These are phyloP conservation scores for Nyctereutes procyonoides DNA, from an alignment of 2,113 vertebrate species.

Conservation along the genomic window DNA sequence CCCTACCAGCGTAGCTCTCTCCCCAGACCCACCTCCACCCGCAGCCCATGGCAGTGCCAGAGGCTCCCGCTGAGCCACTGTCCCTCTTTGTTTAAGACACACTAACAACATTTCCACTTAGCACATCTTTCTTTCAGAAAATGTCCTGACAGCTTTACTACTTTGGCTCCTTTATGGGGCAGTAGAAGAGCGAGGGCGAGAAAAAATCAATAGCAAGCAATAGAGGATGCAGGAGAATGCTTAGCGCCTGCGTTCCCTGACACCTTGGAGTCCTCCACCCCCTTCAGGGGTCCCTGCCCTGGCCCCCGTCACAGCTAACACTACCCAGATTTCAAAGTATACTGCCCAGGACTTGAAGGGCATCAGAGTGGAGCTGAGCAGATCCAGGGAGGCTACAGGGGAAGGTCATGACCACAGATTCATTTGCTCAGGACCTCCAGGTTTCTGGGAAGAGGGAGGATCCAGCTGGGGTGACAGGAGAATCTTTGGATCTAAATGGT, in stretches of 20 bases:
- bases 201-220: conserved; percentile 63
- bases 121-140: conserved; percentile 57
- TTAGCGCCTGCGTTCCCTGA: neutral
- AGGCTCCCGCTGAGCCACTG: neutral
- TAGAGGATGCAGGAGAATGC: neutral
- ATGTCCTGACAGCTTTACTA: conserved; percentile 69
- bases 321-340: neutral
- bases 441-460: neutral
- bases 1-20: neutral
- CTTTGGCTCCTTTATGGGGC: conserved; percentile 64
- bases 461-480: neutral
- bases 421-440: neutral
- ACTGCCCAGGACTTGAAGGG: neutral
- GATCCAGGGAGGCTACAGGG: neutral
- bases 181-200: neutral
- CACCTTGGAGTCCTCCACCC: neutral
- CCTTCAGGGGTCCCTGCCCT: neutral
- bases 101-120: conserved; percentile 33
- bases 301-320: neutral
- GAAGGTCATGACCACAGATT: neutral
- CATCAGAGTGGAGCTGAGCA: neutral
- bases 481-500: neutral
- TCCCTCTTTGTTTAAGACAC: conserved; percentile 50
- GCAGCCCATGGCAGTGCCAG: neutral
- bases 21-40: neutral